Percentiles rank a stretch among this genome's conserved stretches.
Conservation (phyloP, 2,797 vertebrate genomes). For the Diceros bicornis region DNA sequence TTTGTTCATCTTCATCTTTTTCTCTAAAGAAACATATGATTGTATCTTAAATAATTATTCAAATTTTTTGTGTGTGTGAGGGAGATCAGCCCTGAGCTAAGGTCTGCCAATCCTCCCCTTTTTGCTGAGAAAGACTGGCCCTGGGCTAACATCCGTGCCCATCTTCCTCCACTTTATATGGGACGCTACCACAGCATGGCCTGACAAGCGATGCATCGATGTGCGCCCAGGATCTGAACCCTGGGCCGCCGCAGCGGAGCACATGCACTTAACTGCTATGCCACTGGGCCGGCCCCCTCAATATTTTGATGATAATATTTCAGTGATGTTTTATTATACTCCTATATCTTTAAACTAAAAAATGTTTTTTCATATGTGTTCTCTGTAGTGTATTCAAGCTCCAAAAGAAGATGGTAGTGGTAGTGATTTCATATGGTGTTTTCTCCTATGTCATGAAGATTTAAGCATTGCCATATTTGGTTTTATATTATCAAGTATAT, state of each 20-base stretch:
- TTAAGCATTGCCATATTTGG: not conserved
- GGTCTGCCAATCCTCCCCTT: no score
- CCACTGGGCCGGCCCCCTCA: not conserved
- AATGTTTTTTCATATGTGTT: not conserved
- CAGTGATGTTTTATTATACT: slow-evolving; percentile 4
- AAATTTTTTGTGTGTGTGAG: not conserved
- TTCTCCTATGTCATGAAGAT: not conserved
- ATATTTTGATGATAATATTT: not conserved
- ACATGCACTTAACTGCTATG: no score
- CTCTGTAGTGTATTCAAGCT: not conserved
- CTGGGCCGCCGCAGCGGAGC: no score
- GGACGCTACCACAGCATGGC: no score
- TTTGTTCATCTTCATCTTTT: not conserved
- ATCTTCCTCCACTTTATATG: no score
- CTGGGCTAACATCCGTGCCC: no score
- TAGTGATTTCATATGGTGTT: not conserved
- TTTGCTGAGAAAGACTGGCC: no score
- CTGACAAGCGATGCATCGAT: no score
- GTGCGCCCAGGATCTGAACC: no score
- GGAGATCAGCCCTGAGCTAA: no score
- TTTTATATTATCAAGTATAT: slow-evolving; percentile 21
- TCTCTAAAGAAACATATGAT: not conserved
- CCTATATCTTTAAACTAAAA: slow-evolving; percentile 38
- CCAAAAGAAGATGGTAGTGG: slow-evolving; percentile 9
- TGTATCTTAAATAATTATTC: not conserved